These are phyloP conservation scores for Falco biarmicus DNA, from an alignment of 2,797 vertebrate genomes.

Conservation along the genomic window DNA sequence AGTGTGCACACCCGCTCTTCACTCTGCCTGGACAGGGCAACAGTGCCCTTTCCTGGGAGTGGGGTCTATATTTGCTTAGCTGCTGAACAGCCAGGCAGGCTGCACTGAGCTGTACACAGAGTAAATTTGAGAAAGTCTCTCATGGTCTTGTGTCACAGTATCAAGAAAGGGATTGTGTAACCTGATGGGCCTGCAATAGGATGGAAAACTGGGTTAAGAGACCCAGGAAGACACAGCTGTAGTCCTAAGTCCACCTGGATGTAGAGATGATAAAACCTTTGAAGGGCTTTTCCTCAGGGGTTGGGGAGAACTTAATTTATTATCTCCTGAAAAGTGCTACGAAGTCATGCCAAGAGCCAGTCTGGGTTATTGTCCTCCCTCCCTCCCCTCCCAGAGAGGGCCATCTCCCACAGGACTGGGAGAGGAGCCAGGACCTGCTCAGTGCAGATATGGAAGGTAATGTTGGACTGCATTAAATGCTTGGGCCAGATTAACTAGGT, in stretches of 20 bases:
- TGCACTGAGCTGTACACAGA: rapidly evolving
- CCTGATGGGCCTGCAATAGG: neutral
- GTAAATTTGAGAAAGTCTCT: neutral
- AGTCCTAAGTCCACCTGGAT: neutral
- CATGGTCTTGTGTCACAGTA: neutral
- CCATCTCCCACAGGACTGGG: rapidly evolving
- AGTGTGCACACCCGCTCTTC: rapidly evolving
- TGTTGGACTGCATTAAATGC: neutral
- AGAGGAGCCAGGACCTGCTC: neutral
- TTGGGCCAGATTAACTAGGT: neutral
- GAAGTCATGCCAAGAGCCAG: neutral
- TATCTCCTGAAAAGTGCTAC: neutral
- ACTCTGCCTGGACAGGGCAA: neutral
- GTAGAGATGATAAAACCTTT: neutral
- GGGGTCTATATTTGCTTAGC: neutral
- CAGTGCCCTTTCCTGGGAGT: neutral
- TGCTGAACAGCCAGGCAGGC: neutral
- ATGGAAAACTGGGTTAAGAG: neutral
- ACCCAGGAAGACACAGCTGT: neutral
- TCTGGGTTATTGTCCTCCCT: neutral
- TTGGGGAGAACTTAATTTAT: neutral
- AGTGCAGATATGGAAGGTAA: rapidly evolving
- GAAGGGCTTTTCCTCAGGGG: neutral
- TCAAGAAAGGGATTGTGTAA: neutral
- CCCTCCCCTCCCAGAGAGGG: neutral